Evolutionary conservation across 2,888 invertebrate species (phyloP).

Genomic region (Anthrax anthrax): DNA sequence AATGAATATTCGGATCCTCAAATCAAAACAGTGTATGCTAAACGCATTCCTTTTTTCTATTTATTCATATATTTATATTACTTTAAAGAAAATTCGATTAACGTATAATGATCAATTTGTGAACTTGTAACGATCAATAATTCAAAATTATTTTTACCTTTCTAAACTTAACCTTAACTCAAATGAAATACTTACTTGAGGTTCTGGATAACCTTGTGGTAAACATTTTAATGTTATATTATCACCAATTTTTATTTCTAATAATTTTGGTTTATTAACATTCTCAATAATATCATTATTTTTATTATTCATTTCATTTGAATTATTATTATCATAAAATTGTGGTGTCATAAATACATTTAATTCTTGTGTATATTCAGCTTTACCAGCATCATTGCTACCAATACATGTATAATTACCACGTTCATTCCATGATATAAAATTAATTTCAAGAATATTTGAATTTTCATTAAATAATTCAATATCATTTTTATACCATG

Average conservation of each 20-base stretch:
- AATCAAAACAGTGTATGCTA: too few relatives aligned
- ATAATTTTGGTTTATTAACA: constrained; percentile 11
- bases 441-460: background rate
- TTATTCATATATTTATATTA: too few relatives aligned
- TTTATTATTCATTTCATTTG: constrained; percentile 15
- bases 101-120: too few relatives aligned
- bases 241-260: constrained; percentile 33
- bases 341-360: constrained; percentile 39
- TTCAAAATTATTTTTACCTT: too few relatives aligned
- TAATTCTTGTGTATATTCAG: constrained; percentile 38
- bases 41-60: too few relatives aligned
- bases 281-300: background rate
- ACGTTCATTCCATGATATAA: constrained; percentile 1
- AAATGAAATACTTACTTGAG: constrained; percentile 17
- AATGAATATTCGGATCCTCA: too few relatives aligned
- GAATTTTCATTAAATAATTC: background rate
- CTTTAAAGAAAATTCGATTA: too few relatives aligned
- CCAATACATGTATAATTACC: constrained; percentile 44
- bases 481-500: constrained; percentile 10
- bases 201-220: constrained; percentile 35
- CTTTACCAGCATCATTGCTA: constrained; percentile 42
- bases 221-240: constrained; percentile 36
- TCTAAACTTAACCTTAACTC: too few relatives aligned
- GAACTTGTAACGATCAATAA: too few relatives aligned
- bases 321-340: constrained; percentile 14